These are phyloP conservation scores for Synaphobranchus kaupii DNA, from an alignment of 2,797 vertebrate species.

Conservation along the genomic window DNA sequence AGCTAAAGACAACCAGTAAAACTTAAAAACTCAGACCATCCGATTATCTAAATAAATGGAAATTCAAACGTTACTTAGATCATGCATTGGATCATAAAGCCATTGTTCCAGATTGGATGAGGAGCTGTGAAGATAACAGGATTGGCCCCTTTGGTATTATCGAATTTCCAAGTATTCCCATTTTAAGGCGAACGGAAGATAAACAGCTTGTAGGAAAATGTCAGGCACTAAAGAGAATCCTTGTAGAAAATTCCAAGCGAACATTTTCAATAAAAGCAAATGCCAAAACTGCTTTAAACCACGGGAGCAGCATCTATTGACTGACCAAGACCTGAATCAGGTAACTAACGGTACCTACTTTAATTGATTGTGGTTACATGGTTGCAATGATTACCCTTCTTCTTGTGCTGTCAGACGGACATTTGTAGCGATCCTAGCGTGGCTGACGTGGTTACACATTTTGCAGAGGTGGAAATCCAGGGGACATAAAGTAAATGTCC, in stretches of 20 bases:
- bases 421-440: background rate
- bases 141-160: conserved; percentile 14
- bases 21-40: background rate
- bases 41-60: background rate
- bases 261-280: conserved; percentile 99
- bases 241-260: conserved; percentile 96
- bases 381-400: background rate
- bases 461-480: too few species aligned
- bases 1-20: background rate
- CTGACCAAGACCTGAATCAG: conserved; percentile 95
- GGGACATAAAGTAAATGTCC: too few species aligned
- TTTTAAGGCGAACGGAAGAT: conserved; percentile 20
- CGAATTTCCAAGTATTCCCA: conserved; percentile 6
- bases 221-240: conserved; percentile 89
- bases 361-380: background rate
- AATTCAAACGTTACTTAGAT: conserved; percentile 37
- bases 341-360: conserved; percentile 61
- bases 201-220: conserved; percentile 67
- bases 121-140: conserved; percentile 12
- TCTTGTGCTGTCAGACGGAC: background rate
- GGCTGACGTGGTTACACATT: background rate
- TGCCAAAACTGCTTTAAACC: conserved; percentile 99
- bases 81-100: conserved; percentile 57
- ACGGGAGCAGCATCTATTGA: conserved; percentile 90
- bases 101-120: conserved; percentile 52